Conservation (phyloP, 2,113 vertebrate species). For the Typhlomys cinereus region DNA sequence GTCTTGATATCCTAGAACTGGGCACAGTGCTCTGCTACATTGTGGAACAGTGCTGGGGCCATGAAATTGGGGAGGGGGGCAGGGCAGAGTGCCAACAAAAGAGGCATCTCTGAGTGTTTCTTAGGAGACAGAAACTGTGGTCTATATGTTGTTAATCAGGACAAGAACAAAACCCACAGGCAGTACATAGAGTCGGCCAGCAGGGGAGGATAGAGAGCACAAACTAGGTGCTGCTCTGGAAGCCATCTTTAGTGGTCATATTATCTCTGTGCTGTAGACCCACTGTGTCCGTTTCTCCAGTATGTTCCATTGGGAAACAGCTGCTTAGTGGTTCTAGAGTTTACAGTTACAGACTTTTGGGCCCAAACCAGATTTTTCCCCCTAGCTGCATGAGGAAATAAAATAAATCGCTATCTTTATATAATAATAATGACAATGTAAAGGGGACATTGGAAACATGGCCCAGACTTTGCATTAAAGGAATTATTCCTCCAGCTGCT, state of each 20-base stretch:
- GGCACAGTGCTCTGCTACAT: background rate
- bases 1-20: background rate
- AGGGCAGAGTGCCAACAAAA: background rate
- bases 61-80: background rate
- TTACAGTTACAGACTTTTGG: slow-evolving; percentile 1
- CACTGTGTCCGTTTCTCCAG: background rate
- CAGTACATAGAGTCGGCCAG: background rate
- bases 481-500: slow-evolving; percentile 8
- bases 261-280: background rate
- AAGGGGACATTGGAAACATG: background rate
- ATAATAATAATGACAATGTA: background rate
- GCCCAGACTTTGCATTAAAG: background rate
- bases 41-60: background rate
- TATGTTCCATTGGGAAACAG: background rate
- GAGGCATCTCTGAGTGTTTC: background rate
- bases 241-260: background rate
- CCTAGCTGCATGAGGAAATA: background rate
- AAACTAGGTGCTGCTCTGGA: background rate
- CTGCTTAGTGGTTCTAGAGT: background rate
- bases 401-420: slow-evolving; percentile 19
- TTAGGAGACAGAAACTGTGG: background rate
- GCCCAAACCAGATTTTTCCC: background rate
- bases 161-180: background rate
- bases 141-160: background rate
- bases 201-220: background rate